Evolutionary conservation across 2,113 vertebrate species (phyloP), one percentile per base, ranked within the genome.

Genomic region (Zosterops hypoxanthus): DNA sequence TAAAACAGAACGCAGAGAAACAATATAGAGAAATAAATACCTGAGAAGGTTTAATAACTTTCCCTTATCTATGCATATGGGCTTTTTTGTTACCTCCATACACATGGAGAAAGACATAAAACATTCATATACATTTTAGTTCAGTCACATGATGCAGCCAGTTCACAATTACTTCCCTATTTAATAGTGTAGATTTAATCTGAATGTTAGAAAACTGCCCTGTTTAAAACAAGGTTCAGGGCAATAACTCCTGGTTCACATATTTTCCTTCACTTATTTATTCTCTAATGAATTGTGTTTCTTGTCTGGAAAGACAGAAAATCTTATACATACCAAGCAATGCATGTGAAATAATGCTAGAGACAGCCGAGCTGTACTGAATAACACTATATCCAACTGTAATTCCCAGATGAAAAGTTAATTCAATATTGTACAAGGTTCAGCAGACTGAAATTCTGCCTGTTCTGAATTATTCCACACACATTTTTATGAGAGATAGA

Each of bases 401-500:
- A 87, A 79, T 81, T 92, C 52, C 49, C 70, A 88, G 31, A 70
- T 41, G 49, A 89, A 90, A 73, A 92, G 29, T 13, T 94, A 93
- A 73, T 88, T 94, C 64, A 70, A 3, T 83, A 66, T 42, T 81
- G 41, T 46, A 79, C 9, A 17, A 64, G 29, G 29, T 49, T 94
- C 42, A 77, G 46, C 52, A 94, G 47, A 64, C 18, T 64, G 68
- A 90, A 96, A 81, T 71, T 89, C 76, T 95, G 26, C 16, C 72
- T 46, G 5, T 71, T 91, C 31, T 76, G 57, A 92, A 87, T 92
- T 92, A 94, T 83, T 70, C 41, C 5, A 6, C 39, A 71, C 64
- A 66, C 7, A 41, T 8, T 82, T 88, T 71, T 88, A 41, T 46
- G 46, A 26, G 9, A 72, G 8, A 86, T 66, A 50, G 7, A 60